Percentiles rank a stretch among this genome's conserved stretches.
These are phyloP conservation scores for Lindbergichthys nudifrons DNA, from an alignment of 2,797 vertebrate species.

Conservation along the genomic window DNA sequence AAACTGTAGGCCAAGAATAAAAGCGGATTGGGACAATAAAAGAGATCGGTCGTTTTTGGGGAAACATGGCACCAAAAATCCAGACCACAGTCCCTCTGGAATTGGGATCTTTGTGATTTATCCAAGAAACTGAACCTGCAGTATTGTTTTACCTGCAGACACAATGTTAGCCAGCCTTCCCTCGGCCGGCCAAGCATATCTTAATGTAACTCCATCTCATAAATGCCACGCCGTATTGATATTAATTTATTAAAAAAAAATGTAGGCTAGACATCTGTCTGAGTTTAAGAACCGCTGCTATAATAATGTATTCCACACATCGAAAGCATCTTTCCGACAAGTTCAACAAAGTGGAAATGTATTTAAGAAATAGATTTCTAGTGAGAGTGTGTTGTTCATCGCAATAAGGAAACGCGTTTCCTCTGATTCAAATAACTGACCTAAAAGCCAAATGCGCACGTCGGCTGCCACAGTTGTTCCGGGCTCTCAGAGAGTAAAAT, in stretches of 20 bases:
- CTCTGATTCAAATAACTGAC: constrained; percentile 74
- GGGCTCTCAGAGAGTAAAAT: constrained; percentile 67
- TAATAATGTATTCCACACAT: constrained; percentile 24
- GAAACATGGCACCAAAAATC: constrained; percentile 66
- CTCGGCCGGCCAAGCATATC: constrained; percentile 42
- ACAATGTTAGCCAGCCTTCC: constrained; percentile 50
- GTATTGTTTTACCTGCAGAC: constrained; percentile 55
- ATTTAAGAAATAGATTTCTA: not conserved
- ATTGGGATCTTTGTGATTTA: constrained; percentile 57
- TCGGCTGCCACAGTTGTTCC: constrained; percentile 79
- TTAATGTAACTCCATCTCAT: constrained; percentile 60
- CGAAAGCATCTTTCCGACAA: constrained; percentile 33
- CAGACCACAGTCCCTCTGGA: constrained; percentile 59
- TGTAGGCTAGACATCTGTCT: constrained; percentile 72
- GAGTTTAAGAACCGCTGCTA: constrained; percentile 42
- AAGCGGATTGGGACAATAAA: constrained; percentile 61
- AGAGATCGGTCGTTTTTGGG: constrained; percentile 68
- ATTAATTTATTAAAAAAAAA: constrained; percentile 69
- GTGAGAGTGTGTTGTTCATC: not conserved
- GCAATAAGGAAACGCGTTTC: constrained; percentile 56
- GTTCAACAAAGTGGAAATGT: constrained; percentile 46
- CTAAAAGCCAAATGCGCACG: constrained; percentile 80
- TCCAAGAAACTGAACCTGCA: constrained; percentile 60
- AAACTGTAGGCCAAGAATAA: constrained; percentile 15
- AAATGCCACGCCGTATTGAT: constrained; percentile 67